Conservation (phyloP, 1,140 invertebrate species). For the Zaprionus africanus region DNA sequence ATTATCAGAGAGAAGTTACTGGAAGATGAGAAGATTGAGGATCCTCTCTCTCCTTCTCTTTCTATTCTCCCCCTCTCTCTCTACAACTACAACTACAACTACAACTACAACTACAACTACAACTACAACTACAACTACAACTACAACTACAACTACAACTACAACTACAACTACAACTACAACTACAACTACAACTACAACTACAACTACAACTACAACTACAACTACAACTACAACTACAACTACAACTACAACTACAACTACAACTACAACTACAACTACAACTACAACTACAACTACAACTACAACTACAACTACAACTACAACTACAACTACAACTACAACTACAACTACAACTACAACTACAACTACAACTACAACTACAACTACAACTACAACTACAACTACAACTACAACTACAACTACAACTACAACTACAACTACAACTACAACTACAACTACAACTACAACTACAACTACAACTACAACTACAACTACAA, state of each 20-base stretch:
- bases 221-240: slow-evolving; percentile 1
- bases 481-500: slow-evolving; percentile 1
- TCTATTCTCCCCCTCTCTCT: too few species aligned
- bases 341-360: slow-evolving; percentile 1
- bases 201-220: slow-evolving; percentile 5
- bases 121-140: slow-evolving; percentile 4
- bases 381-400: slow-evolving; percentile 1
- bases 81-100: neutral
- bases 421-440: neutral
- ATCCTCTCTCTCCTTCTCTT: too few species aligned
- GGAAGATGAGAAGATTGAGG: too few species aligned
- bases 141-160: slow-evolving; percentile 2
- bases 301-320: neutral
- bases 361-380: neutral
- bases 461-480: neutral
- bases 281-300: slow-evolving; percentile 1
- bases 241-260: neutral
- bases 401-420: neutral
- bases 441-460: slow-evolving; percentile 2
- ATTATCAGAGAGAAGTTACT: too few species aligned
- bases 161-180: slow-evolving; percentile 5
- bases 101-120: slow-evolving; percentile 4
- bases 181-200: slow-evolving; percentile 5
- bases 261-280: slow-evolving; percentile 1
- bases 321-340: neutral